Evolutionary conservation across 2,797 vertebrate species (phyloP).

Genomic region (Manis javanica): DNA sequence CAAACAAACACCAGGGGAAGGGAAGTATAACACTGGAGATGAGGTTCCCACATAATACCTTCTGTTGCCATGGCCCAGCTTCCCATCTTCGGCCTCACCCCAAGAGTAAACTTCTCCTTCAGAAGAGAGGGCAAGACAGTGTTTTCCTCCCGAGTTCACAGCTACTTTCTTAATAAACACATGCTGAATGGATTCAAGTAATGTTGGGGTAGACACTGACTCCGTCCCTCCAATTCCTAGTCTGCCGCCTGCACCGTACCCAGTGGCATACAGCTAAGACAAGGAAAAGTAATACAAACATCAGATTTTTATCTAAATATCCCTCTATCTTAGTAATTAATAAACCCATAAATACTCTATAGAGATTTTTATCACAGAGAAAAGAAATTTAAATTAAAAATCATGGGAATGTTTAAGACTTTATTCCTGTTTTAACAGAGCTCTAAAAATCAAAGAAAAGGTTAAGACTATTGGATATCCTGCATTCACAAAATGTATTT

Average conservation of each 20-base stretch:
- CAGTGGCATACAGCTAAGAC: conserved; percentile 95
- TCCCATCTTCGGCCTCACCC: conserved; percentile 99
- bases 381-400: not conserved
- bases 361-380: not conserved
- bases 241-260: conserved; percentile 97
- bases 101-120: conserved; percentile 99
- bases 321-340: not conserved
- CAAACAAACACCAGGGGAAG: not conserved
- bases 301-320: not conserved
- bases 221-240: conserved; percentile 98
- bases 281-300: not conserved
- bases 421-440: not conserved
- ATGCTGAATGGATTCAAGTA: conserved; percentile 98
- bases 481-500: not conserved
- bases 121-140: conserved; percentile 97
- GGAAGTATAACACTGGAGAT: not conserved
- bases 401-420: not conserved
- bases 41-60: conserved; percentile 87
- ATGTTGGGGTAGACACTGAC: conserved; percentile 96
- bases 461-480: not conserved
- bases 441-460: not conserved
- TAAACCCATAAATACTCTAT: not conserved
- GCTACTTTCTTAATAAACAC: conserved; percentile 99
- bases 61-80: conserved; percentile 97
- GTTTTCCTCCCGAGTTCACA: conserved; percentile 98